phyloP scores from a whole-genome alignment of 2,888 invertebrate genomes.

The Malthinus seriepunctatus region DNA sequence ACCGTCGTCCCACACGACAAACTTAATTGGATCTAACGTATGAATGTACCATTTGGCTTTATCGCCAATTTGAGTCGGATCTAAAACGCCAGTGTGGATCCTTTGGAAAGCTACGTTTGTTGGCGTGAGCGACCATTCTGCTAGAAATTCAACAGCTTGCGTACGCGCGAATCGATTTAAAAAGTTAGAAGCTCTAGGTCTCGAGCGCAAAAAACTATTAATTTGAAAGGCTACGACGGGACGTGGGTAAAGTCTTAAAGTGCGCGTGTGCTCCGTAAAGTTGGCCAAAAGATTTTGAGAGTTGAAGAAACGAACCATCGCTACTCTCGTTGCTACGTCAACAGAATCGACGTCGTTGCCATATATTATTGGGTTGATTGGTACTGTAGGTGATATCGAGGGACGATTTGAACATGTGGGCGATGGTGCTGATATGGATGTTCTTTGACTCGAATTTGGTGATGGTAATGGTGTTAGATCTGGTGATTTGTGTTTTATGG shows the following conservation, averaged over 20 bases:
- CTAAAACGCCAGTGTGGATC: constrained; percentile 95
- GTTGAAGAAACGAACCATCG: constrained; percentile 98
- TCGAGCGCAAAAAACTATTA: constrained; percentile 92
- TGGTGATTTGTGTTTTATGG: constrained; percentile 47
- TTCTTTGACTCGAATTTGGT: constrained; percentile 31
- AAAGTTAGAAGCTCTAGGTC: constrained; percentile 87
- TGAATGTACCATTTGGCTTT: constrained; percentile 97
- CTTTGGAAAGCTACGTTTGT: constrained; percentile 97
- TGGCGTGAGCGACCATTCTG: constrained; percentile 97
- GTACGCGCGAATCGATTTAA: constrained; percentile 91
- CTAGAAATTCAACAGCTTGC: constrained; percentile 97
- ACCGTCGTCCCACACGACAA: constrained; percentile 90
- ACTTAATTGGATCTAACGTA: constrained; percentile 83
- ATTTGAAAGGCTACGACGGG: constrained; percentile 99
- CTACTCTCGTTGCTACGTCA: constrained; percentile 96
- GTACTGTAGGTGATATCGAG: constrained; percentile 60
- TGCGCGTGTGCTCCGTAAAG: constrained; percentile 97
- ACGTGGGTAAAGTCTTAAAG: constrained; percentile 91
- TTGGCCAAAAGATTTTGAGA: constrained; percentile 96
- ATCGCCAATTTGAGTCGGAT: constrained; percentile 95
- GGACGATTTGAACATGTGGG: constrained; percentile 52
- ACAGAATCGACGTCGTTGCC: constrained; percentile 97
- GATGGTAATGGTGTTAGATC: constrained; percentile 39
- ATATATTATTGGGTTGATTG: constrained; percentile 86
- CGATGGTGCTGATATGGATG: constrained; percentile 32